These are phyloP conservation scores for Halocaridina rubra DNA, from an alignment of 2,888 invertebrate genomes.

Conservation along the genomic window DNA sequence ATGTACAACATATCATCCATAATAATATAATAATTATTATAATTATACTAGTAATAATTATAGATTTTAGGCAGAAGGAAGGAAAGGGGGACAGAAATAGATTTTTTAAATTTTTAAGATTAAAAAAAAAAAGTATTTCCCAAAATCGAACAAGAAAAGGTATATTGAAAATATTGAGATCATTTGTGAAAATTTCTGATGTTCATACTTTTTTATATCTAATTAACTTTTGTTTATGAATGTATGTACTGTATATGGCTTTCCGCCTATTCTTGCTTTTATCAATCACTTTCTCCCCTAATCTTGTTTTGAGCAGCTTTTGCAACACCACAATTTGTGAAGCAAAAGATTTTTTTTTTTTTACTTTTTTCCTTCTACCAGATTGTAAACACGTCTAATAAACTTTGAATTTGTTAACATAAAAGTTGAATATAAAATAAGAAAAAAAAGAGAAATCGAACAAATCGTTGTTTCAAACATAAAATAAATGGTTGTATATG, in stretches of 20 bases:
- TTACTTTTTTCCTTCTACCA: conserved; percentile 37
- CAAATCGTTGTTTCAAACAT: conserved; percentile 3
- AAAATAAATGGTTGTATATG: conserved; percentile 25
- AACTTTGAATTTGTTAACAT: conserved; percentile 40
- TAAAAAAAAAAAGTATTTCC: conserved; percentile 23
- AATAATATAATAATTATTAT: conserved; percentile 27
- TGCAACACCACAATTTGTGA: background rate
- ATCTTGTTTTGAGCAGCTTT: conserved; percentile 46
- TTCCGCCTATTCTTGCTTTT: background rate
- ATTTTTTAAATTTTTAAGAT: background rate
- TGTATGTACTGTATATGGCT: too few relatives aligned
- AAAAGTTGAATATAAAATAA: conserved; percentile 17
- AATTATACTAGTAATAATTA: conserved; percentile 1
- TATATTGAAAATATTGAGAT: conserved; percentile 45
- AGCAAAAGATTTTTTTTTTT: background rate
- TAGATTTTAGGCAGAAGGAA: conserved; percentile 45
- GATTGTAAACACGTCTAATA: conserved; percentile 36
- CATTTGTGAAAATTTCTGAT: conserved; percentile 55
- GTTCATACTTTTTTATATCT: conserved; percentile 12
- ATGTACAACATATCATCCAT: conserved; percentile 52
- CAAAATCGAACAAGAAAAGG: background rate
- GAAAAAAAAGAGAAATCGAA: conserved; percentile 33
- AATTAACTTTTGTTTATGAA: too few relatives aligned
- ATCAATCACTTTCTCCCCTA: background rate
- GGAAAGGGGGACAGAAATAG: background rate